phyloP scores from a whole-genome alignment of 2,797 vertebrate genomes.

The Danio aesculapii region DNA sequence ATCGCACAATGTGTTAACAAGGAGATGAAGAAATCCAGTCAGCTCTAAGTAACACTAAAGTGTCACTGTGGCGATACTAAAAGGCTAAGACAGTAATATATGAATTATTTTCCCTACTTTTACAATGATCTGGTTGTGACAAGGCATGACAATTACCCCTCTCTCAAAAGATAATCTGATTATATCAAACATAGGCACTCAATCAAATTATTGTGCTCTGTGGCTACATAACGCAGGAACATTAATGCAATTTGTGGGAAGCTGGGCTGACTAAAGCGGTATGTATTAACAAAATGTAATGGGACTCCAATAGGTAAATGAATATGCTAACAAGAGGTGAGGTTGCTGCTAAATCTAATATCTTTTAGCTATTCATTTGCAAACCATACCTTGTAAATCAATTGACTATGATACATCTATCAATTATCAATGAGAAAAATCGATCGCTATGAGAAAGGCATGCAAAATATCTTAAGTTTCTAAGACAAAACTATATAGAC shows the following conservation, averaged over 20 bases:
- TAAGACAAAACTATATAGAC: not conserved
- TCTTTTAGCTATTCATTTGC: constrained; percentile 91
- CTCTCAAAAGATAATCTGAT: constrained; percentile 88
- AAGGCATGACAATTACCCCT: constrained; percentile 81
- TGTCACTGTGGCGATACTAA: constrained; percentile 34
- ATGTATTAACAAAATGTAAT: constrained; percentile 92
- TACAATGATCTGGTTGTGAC: constrained; percentile 82
- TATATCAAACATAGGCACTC: constrained; percentile 86
- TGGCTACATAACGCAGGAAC: constrained; percentile 86
- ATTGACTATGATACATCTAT: constrained; percentile 89
- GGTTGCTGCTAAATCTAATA: constrained; percentile 90
- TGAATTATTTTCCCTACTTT: constrained; percentile 38
- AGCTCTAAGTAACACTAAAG: constrained; percentile 26
- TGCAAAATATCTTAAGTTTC: constrained; percentile 52
- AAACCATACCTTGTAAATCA: constrained; percentile 91
- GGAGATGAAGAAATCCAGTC: constrained; percentile 24
- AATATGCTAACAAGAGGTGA: constrained; percentile 87
- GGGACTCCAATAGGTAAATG: constrained; percentile 89
- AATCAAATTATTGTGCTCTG: constrained; percentile 88
- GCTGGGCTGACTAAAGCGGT: constrained; percentile 85
- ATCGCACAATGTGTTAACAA: constrained; percentile 31
- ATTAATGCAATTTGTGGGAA: constrained; percentile 89
- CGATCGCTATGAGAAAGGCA: constrained; percentile 87
- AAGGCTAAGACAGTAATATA: constrained; percentile 48
- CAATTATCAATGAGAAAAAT: constrained; percentile 90